Conservation (phyloP, 2,888 invertebrate genomes). For the Nipponacmea schrenckii region DNA sequence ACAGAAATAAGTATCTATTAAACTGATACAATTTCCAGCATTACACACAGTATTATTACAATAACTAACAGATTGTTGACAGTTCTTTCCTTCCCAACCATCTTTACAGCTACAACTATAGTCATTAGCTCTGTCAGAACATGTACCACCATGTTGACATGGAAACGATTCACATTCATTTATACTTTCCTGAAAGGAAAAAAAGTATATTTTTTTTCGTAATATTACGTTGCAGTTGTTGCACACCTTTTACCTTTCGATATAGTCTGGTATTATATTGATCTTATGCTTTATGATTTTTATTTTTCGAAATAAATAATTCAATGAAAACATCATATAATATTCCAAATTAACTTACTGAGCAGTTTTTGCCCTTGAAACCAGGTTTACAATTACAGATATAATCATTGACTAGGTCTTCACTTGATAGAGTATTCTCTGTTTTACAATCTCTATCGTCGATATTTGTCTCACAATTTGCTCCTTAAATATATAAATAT, state of each 20-base stretch:
- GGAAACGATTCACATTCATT: constrained; percentile 14
- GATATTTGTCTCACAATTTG: not conserved
- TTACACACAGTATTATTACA: not conserved
- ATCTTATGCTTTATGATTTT: no score
- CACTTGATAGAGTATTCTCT: not conserved
- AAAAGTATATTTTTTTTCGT: not conserved
- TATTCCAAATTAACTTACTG: not conserved
- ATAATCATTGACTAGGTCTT: not conserved
- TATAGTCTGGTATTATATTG: not conserved
- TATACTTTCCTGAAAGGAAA: not conserved
- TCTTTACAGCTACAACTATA: constrained; percentile 18
- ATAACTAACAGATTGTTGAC: constrained; percentile 10
- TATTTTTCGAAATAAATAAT: no score
- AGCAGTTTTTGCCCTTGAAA: not conserved
- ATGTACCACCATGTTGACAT: constrained; percentile 11
- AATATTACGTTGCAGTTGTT: not conserved
- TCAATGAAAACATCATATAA: no score
- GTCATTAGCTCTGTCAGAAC: constrained; percentile 5
- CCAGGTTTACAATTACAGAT: not conserved
- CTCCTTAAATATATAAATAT: not conserved
- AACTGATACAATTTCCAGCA: not conserved
- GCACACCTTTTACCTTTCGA: not conserved
- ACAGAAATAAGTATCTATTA: not conserved
- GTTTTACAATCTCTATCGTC: not conserved
- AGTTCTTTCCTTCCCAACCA: constrained; percentile 17